Conservation (phyloP, 1,140 invertebrate species). For the Bombus superbus region DNA sequence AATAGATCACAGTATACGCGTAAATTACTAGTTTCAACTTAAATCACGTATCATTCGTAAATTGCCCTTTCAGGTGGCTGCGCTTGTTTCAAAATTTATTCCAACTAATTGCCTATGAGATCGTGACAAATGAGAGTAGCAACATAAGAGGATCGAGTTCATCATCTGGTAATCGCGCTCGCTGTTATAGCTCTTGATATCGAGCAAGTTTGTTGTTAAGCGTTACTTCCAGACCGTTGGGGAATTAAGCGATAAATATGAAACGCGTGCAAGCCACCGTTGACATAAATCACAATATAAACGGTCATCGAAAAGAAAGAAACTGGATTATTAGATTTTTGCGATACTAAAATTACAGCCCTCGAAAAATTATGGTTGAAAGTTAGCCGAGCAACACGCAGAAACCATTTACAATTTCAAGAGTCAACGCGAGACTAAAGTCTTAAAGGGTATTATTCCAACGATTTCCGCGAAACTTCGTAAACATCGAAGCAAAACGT, state of each 20-base stretch:
- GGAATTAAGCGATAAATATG: constrained; percentile 3
- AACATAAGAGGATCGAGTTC: background rate
- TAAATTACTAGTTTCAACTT: background rate
- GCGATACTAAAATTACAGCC: background rate
- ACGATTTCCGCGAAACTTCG: background rate
- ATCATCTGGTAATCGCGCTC: background rate
- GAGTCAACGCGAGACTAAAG: background rate
- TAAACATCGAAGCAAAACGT: background rate
- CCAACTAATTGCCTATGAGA: background rate
- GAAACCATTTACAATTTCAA: background rate
- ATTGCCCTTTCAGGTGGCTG: background rate
- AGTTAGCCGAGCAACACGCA: background rate
- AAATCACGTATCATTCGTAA: background rate
- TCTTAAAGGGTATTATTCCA: background rate
- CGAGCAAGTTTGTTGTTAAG: constrained; percentile 2
- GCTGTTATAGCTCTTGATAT: no score
- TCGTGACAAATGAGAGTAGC: background rate
- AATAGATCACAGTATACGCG: background rate
- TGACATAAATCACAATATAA: background rate
- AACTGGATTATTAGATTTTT: constrained; percentile 25
- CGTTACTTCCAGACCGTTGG: background rate
- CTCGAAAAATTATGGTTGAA: background rate
- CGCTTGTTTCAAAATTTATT: background rate
- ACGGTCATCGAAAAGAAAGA: background rate
- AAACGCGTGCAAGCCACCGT: no score